A percentile compares a stretch with the other conserved stretches of the same genome.
These are phyloP conservation scores for Xylocopa sonorina DNA, from an alignment of 1,140 invertebrate species.

Conservation along the genomic window DNA sequence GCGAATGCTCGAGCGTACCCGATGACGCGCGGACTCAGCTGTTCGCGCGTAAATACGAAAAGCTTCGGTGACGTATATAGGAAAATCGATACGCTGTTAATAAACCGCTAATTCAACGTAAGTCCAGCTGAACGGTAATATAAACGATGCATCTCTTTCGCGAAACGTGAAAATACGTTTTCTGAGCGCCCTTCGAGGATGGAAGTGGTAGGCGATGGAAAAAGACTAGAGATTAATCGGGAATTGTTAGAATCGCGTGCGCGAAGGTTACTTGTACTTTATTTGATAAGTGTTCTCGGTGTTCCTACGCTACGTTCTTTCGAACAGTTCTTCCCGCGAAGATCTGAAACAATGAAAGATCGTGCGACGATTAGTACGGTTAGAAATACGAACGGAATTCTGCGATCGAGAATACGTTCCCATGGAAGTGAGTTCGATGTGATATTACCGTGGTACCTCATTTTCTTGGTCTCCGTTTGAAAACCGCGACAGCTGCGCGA, in stretches of 20 bases:
- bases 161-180: not conserved
- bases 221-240: not conserved
- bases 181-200: not conserved
- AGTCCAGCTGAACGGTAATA: not conserved
- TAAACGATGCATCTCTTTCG: not conserved
- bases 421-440: slow-evolving; percentile 30
- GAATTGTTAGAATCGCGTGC: slow-evolving; percentile 10
- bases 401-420: not conserved
- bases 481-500: not conserved
- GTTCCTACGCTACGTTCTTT: slow-evolving; percentile 63
- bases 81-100: not conserved
- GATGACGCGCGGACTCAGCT: not conserved
- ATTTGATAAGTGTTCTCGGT: slow-evolving; percentile 70
- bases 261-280: no score
- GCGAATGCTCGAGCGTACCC: not conserved
- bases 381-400: not conserved
- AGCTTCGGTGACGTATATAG: slow-evolving; percentile 9
- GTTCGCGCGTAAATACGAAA: not conserved
- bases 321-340: slow-evolving; percentile 16
- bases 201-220: not conserved
- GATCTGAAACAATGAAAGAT: not conserved
- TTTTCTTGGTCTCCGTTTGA: slow-evolving; percentile 5
- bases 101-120: not conserved
- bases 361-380: not conserved
- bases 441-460: slow-evolving; percentile 38